These are phyloP conservation scores for Dasyprocta punctata DNA, from an alignment of 2,113 vertebrate species.

Conservation along the genomic window DNA sequence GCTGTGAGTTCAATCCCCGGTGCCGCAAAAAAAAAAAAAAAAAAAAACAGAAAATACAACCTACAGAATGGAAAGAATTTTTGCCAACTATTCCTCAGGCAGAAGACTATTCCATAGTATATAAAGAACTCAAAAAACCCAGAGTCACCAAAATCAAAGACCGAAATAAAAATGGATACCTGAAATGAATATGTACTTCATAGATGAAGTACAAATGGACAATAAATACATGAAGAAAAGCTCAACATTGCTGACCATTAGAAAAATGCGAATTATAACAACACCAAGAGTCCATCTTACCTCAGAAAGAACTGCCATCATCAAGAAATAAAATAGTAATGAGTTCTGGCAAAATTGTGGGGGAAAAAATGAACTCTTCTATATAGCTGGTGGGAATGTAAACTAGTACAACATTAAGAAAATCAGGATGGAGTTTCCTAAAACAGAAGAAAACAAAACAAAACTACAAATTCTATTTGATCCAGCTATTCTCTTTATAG, in stretches of 20 bases:
- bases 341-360: not conserved
- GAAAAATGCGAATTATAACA: not conserved
- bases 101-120: too few relatives aligned
- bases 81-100: not conserved
- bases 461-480: not conserved
- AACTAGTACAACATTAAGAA: not conserved
- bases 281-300: not conserved
- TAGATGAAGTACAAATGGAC: not conserved
- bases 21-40: too few relatives aligned
- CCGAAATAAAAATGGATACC: not conserved
- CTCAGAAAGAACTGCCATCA: not conserved
- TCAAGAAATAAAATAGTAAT: not conserved
- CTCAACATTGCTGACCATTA: not conserved
- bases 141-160: not conserved
- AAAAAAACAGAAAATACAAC: not conserved
- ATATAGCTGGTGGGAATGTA: not conserved
- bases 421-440: not conserved
- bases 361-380: not conserved
- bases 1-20: too few relatives aligned
- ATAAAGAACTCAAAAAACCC: too few relatives aligned
- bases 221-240: not conserved
- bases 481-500: not conserved
- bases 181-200: not conserved
- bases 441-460: not conserved
- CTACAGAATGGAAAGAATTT: not conserved